Evolutionary conservation across 2,797 vertebrate genomes (phyloP).

Genomic region (Manis crassicaudata): DNA sequence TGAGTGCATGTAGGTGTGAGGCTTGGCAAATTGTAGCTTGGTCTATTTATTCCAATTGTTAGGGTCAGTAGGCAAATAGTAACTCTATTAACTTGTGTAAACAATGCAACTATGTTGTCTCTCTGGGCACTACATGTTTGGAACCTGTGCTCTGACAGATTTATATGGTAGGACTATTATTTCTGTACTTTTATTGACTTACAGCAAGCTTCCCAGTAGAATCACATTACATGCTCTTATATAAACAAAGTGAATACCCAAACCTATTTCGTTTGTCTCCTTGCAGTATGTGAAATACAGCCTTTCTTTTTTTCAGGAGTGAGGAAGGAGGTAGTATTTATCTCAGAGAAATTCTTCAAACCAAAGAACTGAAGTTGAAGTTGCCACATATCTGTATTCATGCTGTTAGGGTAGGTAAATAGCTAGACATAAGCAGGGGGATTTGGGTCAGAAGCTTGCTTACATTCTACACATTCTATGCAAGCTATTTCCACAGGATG

Average conservation of each 20-base stretch:
- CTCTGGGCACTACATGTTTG: background rate
- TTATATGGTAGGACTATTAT: slow-evolving; percentile 7
- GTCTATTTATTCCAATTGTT: slow-evolving; percentile 6
- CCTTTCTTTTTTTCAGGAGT: background rate
- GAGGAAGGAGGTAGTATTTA: background rate
- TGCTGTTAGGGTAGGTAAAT: no score
- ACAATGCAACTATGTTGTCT: background rate
- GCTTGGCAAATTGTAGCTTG: slow-evolving; percentile 20
- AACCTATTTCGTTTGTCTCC: slow-evolving; percentile 36
- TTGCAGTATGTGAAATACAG: slow-evolving; percentile 14
- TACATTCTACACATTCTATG: no score
- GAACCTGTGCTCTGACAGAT: slow-evolving; percentile 16
- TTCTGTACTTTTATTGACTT: slow-evolving; percentile 43
- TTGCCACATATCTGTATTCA: slow-evolving; percentile 23
- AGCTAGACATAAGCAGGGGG: no score
- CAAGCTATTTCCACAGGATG: no score
- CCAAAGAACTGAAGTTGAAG: background rate
- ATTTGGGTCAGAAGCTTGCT: no score
- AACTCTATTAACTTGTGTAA: slow-evolving; percentile 46
- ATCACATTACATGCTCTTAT: slow-evolving; percentile 21
- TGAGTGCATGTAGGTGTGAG: slow-evolving; percentile 35
- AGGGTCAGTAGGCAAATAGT: slow-evolving; percentile 27
- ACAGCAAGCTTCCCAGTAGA: slow-evolving; percentile 17
- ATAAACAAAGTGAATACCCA: slow-evolving; percentile 40
- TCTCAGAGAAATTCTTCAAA: slow-evolving; percentile 48